Conservation (phyloP, 2,888 invertebrate species). For the Dinocampus coccinellae region DNA sequence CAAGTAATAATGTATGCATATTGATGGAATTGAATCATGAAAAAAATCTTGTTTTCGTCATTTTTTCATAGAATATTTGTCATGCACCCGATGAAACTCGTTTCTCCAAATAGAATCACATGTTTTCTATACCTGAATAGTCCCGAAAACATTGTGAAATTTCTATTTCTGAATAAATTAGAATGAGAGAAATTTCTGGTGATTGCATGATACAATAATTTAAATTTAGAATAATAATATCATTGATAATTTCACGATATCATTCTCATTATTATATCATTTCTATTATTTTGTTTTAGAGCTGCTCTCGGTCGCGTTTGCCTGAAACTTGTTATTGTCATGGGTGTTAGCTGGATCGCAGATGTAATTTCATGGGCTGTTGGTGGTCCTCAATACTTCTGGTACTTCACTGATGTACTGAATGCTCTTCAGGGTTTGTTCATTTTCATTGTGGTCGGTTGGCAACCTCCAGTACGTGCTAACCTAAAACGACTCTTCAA, state of each 20-base stretch:
- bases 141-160: no score
- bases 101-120: no score
- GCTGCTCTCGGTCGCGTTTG: constrained; percentile 87
- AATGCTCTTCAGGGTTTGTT: constrained; percentile 90
- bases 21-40: no score
- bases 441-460: constrained; percentile 90
- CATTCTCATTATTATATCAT: constrained; percentile 13
- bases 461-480: constrained; percentile 85
- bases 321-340: constrained; percentile 86
- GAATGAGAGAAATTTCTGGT: no score
- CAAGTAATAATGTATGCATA: no score
- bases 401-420: constrained; percentile 88
- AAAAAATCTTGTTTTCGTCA: no score
- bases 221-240: no score
- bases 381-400: constrained; percentile 84
- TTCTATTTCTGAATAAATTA: no score
- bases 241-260: neutral
- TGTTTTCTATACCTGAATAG: no score
- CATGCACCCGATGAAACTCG: no score
- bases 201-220: no score
- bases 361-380: constrained; percentile 88
- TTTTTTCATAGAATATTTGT: no score
- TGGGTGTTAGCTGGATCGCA: constrained; percentile 83
- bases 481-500: constrained; percentile 78
- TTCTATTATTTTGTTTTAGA: constrained; percentile 70